Percentiles rank a stretch among this genome's conserved stretches.
phyloP scores from a whole-genome alignment of 2,888 invertebrate species.

The Pachydiplax longipennis region DNA sequence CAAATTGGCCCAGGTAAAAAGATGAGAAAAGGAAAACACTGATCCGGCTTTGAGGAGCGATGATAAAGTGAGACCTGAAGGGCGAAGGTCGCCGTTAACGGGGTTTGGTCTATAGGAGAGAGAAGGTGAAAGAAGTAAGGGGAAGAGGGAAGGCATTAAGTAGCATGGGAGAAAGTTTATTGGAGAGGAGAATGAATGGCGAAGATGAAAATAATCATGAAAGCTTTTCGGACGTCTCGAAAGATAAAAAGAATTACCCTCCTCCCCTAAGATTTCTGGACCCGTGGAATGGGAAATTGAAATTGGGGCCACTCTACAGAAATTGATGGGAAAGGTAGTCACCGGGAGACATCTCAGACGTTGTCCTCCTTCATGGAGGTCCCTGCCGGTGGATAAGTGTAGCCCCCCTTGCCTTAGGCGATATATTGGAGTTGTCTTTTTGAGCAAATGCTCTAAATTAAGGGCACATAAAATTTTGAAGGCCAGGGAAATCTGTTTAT shows the following conservation, averaged over 20 bases:
- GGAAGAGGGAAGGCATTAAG: background rate
- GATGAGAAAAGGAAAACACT: background rate
- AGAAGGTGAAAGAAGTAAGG: background rate
- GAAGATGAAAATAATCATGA: background rate
- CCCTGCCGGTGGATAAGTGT: background rate
- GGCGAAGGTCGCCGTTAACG: background rate
- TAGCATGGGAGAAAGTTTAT: background rate
- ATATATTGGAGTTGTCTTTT: too few relatives aligned
- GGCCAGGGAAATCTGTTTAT: too few relatives aligned
- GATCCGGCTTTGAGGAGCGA: background rate
- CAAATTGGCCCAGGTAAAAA: background rate
- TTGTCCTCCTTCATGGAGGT: background rate
- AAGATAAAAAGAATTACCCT: slow-evolving; percentile 19
- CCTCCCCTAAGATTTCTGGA: background rate
- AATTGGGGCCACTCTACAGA: background rate
- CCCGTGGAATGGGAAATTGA: background rate
- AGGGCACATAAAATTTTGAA: too few relatives aligned
- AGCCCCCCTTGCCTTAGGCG: too few relatives aligned
- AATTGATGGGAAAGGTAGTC: background rate
- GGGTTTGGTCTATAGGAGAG: background rate
- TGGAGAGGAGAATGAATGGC: background rate
- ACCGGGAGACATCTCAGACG: background rate
- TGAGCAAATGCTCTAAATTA: too few relatives aligned
- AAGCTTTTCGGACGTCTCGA: background rate
- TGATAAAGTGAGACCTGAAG: background rate